Conservation (phyloP, 2,888 invertebrate species). For the Halictus quadricinctus region DNA sequence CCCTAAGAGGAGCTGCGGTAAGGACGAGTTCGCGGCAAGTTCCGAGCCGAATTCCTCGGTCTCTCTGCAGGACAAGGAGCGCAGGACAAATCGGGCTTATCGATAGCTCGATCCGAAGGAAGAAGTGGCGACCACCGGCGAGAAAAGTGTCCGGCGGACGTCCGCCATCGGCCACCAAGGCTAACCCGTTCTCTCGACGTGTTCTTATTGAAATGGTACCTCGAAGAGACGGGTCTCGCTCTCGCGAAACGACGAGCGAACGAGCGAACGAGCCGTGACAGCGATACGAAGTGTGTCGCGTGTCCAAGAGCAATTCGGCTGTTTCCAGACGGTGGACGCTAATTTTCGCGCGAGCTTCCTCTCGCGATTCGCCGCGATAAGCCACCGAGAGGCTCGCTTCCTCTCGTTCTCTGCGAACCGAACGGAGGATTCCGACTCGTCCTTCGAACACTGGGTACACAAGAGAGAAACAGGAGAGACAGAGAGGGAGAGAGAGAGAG, state of each 20-base stretch:
- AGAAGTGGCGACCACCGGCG: not conserved
- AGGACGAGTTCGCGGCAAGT: not conserved
- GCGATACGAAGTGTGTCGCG: constrained; percentile 39
- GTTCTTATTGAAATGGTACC: constrained; percentile 41
- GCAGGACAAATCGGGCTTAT: constrained; percentile 5
- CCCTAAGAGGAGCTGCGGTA: not conserved
- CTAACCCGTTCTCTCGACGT: constrained; percentile 46
- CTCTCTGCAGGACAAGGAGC: not conserved
- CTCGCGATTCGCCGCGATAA: constrained; percentile 40
- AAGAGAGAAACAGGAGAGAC: not conserved
- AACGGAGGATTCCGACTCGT: constrained; percentile 6
- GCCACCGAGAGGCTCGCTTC: not conserved
- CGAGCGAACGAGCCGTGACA: constrained; percentile 31
- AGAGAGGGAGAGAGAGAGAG: not conserved
- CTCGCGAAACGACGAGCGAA: constrained; percentile 8
- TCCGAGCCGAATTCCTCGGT: not conserved
- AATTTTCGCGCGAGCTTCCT: constrained; percentile 50
- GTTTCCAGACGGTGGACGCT: constrained; percentile 23
- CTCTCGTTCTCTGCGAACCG: constrained; percentile 6
- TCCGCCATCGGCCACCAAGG: constrained; percentile 46
- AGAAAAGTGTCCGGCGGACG: constrained; percentile 32
- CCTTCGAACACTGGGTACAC: not conserved
- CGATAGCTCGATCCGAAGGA: constrained; percentile 18
- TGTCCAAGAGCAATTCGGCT: constrained; percentile 53
- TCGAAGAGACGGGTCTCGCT: not conserved